These are phyloP conservation scores for Hirtodrosophila duncani DNA, from an alignment of 2,888 invertebrate genomes.

Conservation along the genomic window DNA sequence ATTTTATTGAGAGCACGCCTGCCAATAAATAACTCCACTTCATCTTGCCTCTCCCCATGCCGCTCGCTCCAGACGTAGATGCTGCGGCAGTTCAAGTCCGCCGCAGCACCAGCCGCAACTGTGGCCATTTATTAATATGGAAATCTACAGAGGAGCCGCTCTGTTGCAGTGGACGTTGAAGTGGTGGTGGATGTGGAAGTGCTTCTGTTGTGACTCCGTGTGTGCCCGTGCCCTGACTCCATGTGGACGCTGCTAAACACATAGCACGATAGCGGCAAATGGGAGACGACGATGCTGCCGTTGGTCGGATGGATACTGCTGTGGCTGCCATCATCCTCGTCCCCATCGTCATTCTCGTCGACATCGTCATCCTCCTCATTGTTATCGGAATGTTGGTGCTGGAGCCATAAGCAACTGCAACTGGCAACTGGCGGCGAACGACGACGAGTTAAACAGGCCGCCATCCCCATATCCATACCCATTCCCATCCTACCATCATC, in stretches of 20 bases:
- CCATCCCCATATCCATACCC: slow-evolving; percentile 25
- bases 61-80: neutral
- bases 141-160: slow-evolving; percentile 68
- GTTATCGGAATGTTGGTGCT: slow-evolving; percentile 61
- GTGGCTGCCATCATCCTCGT: slow-evolving; percentile 19
- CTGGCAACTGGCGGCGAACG: slow-evolving; percentile 23
- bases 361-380: slow-evolving; percentile 40
- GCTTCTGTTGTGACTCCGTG: slow-evolving; percentile 27
- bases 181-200: slow-evolving; percentile 21
- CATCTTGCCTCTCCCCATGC: slow-evolving; percentile 2
- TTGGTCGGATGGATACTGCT: too few relatives aligned
- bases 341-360: slow-evolving; percentile 4
- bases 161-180: slow-evolving; percentile 8
- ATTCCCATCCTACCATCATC: slow-evolving; percentile 15
- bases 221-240: slow-evolving; percentile 15
- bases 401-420: slow-evolving; percentile 48
- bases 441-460: slow-evolving; percentile 50
- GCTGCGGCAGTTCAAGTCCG: too few relatives aligned
- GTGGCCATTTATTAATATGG: slow-evolving; percentile 70
- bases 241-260: slow-evolving; percentile 59
- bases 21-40: slow-evolving; percentile 64
- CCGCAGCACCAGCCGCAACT: slow-evolving; percentile 22
- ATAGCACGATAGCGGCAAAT: slow-evolving; percentile 71
- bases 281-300: slow-evolving; percentile 56
- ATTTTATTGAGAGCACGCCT: slow-evolving; percentile 71